These are phyloP conservation scores for Asteroscopus sphinx DNA, from an alignment of 2,888 invertebrate species.

Conservation along the genomic window DNA sequence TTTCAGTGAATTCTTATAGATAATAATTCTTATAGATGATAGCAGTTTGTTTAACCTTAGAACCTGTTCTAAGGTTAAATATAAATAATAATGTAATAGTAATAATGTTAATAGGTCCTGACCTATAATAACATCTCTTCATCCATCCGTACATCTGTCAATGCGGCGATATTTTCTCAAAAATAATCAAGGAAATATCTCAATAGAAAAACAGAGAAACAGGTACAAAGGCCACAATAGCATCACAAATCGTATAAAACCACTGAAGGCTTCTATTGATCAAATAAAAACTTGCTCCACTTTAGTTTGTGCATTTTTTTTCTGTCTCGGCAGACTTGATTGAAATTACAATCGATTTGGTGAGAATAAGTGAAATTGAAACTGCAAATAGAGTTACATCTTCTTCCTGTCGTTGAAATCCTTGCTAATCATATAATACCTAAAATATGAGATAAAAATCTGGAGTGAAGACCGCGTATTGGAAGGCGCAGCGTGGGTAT, in stretches of 20 bases:
- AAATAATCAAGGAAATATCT: too few species aligned
- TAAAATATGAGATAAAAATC: neutral
- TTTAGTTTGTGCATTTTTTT: conserved; percentile 29
- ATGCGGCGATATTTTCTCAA: too few species aligned
- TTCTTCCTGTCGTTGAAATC: neutral
- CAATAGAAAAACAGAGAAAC: neutral
- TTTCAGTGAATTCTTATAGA: too few species aligned
- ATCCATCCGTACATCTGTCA: too few species aligned
- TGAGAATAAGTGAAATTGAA: neutral
- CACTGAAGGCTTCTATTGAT: conserved; percentile 3
- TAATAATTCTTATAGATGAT: too few species aligned
- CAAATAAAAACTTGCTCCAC: conserved; percentile 15
- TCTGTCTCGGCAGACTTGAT: conserved; percentile 21
- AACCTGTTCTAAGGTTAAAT: too few species aligned
- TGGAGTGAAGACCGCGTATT: too few species aligned
- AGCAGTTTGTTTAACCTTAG: too few species aligned
- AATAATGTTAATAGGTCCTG: too few species aligned
- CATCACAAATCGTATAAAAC: conserved; percentile 1
- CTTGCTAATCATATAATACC: neutral
- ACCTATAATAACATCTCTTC: too few species aligned
- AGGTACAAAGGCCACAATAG: neutral
- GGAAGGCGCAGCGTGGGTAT: too few species aligned
- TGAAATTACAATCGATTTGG: conserved; percentile 32
- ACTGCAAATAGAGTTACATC: neutral
- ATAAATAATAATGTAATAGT: too few species aligned